Conservation (phyloP, 2,113 vertebrate species). For the Corythaixoides concolor region DNA sequence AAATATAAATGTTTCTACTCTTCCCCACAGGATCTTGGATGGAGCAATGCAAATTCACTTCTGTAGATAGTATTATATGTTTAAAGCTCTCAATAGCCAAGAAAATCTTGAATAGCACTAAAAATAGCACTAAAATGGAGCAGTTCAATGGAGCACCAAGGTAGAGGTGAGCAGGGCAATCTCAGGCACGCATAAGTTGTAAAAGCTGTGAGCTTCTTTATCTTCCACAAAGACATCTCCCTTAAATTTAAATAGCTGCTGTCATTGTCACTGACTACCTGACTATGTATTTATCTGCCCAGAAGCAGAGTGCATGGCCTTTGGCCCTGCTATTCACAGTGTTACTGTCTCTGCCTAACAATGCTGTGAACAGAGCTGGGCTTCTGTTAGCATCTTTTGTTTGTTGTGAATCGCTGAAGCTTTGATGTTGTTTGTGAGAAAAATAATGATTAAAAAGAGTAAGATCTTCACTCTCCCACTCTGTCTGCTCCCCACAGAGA, state of each 20-base stretch:
- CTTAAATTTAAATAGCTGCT: slow-evolving; percentile 69
- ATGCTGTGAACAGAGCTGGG: slow-evolving; percentile 36
- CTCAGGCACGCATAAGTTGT: slow-evolving; percentile 38
- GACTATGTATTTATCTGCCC: slow-evolving; percentile 64
- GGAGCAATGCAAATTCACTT: slow-evolving; percentile 4
- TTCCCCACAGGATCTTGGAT: not conserved
- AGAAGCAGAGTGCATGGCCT: slow-evolving; percentile 63
- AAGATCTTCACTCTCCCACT: slow-evolving; percentile 1
- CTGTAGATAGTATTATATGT: not conserved
- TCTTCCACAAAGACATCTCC: slow-evolving; percentile 49
- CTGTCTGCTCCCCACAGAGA: not conserved
- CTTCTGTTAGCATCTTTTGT: slow-evolving; percentile 56
- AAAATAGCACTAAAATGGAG: slow-evolving; percentile 47
- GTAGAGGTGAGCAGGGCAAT: slow-evolving; percentile 60
- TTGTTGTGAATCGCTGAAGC: not conserved
- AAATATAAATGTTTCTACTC: not conserved
- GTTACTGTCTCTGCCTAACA: slow-evolving; percentile 51
- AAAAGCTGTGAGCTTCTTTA: slow-evolving; percentile 45
- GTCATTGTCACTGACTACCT: slow-evolving; percentile 59
- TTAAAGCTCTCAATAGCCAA: slow-evolving; percentile 12
- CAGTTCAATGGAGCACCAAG: slow-evolving; percentile 44
- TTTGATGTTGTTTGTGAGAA: slow-evolving; percentile 59
- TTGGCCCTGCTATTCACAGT: slow-evolving; percentile 56
- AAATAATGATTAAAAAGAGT: slow-evolving; percentile 47
- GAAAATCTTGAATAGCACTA: slow-evolving; percentile 38